Evolutionary conservation across 2,113 vertebrate genomes (phyloP).

Genomic region (Zosterops japonicus): DNA sequence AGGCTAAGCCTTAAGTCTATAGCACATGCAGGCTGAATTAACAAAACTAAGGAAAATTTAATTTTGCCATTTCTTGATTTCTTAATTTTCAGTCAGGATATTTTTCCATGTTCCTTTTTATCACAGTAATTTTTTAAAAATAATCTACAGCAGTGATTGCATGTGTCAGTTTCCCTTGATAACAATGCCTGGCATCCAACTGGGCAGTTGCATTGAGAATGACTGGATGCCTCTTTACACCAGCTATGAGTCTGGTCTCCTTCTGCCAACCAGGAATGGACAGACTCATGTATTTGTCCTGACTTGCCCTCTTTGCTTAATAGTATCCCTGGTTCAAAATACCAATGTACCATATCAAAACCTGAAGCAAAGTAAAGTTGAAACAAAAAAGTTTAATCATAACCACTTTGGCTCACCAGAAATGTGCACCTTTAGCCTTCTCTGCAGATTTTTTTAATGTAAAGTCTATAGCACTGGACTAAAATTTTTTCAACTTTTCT

Average conservation of each 20-base stretch:
- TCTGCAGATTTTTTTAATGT: neutral
- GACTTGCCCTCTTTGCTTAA: neutral
- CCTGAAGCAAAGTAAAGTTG: neutral
- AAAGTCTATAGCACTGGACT: neutral
- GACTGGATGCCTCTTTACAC: neutral
- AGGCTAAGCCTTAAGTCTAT: neutral
- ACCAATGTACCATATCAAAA: neutral
- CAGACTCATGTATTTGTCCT: neutral
- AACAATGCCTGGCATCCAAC: neutral
- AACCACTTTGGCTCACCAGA: neutral
- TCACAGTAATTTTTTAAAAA: neutral
- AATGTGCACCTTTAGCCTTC: neutral
- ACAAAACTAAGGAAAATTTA: neutral
- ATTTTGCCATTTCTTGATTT: neutral
- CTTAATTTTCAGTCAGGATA: neutral
- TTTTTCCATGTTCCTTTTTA: neutral
- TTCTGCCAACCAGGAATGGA: neutral
- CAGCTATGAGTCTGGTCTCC: neutral
- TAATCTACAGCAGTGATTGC: neutral
- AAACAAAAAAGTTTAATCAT: neutral
- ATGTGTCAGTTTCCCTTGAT: neutral
- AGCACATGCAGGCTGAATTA: neutral
- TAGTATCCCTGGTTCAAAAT: neutral
- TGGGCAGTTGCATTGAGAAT: neutral
- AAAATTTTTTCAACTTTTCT: neutral